A percentile compares a stretch with the other conserved stretches of the same genome.
Conservation (phyloP, 2,113 vertebrate genomes). For the Ptyas mucosa region DNA sequence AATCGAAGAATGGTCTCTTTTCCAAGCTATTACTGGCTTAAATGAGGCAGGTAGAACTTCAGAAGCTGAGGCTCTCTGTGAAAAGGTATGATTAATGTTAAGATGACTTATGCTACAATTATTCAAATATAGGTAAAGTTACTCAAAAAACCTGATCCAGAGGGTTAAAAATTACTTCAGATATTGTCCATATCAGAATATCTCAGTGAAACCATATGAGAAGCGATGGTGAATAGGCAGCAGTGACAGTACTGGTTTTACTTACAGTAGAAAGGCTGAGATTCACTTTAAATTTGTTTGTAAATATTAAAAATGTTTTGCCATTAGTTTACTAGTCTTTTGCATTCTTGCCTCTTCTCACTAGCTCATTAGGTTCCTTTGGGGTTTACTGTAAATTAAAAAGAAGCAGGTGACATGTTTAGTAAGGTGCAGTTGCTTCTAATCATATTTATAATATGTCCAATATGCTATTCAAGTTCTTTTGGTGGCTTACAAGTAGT, state of each 20-base stretch:
- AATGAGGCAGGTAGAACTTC: constrained; percentile 74
- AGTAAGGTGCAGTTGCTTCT: neutral
- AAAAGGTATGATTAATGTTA: constrained; percentile 74
- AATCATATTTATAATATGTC: neutral
- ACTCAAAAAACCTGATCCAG: neutral
- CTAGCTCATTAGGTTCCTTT: neutral
- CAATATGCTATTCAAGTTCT: neutral
- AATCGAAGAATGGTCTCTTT: constrained; percentile 87
- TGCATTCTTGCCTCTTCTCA: neutral
- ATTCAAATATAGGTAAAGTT: neutral
- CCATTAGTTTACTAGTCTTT: neutral
- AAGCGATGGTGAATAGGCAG: neutral
- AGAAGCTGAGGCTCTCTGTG: constrained; percentile 87
- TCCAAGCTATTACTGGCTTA: constrained; percentile 83
- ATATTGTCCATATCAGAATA: neutral
- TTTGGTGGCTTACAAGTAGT: neutral
- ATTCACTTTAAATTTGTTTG: neutral
- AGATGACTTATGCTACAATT: neutral
- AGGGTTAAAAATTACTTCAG: neutral
- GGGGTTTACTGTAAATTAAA: neutral
- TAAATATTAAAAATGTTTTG: neutral
- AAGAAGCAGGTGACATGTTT: neutral
- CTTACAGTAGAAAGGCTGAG: neutral
- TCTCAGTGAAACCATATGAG: neutral
- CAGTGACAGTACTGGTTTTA: neutral